These are phyloP conservation scores for Myiopsitta monachus DNA, from an alignment of 2,113 vertebrate species.

Conservation along the genomic window DNA sequence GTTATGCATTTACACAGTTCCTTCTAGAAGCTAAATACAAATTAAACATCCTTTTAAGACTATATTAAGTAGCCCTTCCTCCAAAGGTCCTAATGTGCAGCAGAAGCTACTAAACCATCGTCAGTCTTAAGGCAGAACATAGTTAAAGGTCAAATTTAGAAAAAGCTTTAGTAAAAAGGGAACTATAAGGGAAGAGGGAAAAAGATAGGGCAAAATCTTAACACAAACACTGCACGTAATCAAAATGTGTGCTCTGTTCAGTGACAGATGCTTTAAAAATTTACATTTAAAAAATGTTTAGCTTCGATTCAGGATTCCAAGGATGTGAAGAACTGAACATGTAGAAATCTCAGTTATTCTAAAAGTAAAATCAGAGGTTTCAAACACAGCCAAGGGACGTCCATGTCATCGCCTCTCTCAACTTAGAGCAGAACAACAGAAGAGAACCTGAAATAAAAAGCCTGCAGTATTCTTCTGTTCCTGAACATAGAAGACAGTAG, in stretches of 20 bases:
- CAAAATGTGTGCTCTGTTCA: neutral
- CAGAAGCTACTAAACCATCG: neutral
- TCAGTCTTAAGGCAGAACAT: neutral
- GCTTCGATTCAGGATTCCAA: neutral
- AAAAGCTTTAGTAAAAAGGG: neutral
- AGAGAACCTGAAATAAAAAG: neutral
- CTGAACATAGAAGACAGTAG: neutral
- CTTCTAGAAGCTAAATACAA: neutral
- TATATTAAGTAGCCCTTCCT: neutral
- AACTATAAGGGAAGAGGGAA: neutral
- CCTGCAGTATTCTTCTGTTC: neutral
- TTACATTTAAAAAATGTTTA: neutral
- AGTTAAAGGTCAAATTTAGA: neutral
- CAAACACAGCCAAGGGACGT: neutral
- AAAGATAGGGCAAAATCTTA: neutral
- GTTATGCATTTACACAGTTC: neutral
- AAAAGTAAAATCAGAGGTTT: neutral
- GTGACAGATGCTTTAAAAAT: neutral
- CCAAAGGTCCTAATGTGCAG: neutral
- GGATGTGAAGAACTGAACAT: neutral
- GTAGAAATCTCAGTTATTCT: neutral
- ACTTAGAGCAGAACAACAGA: neutral
- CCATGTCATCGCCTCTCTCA: neutral
- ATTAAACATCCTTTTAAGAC: neutral
- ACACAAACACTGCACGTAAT: neutral